phyloP scores from a whole-genome alignment of 2,113 vertebrate genomes.

The Taxidea taxus region DNA sequence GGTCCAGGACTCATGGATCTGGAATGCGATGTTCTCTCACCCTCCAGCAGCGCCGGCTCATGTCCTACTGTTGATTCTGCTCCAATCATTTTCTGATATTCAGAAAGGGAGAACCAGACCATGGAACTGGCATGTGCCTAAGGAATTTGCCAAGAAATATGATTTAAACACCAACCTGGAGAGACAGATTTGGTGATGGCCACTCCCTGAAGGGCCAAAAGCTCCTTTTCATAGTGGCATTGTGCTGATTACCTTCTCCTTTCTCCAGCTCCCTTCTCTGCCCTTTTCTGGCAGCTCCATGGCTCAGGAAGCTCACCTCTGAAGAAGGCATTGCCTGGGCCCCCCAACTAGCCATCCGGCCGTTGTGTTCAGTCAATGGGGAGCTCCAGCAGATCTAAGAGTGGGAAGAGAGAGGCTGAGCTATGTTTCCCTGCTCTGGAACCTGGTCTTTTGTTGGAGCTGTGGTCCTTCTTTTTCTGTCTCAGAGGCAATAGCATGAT shows the following conservation, averaged over 20 bases:
- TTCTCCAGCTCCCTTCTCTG: background rate
- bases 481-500: background rate
- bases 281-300: background rate
- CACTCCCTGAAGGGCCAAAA: background rate
- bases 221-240: background rate
- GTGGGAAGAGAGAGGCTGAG: background rate
- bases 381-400: background rate
- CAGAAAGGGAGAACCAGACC: background rate
- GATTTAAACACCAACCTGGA: background rate
- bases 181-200: background rate
- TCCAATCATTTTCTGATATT: conserved; percentile 44
- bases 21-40: conserved; percentile 37
- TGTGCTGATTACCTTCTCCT: background rate
- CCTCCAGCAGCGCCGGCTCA: background rate
- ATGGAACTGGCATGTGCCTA: background rate
- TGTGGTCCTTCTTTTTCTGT: background rate
- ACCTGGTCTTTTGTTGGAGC: background rate
- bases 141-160: conserved; percentile 13
- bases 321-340: background rate
- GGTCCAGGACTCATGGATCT: conserved; percentile 37
- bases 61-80: background rate
- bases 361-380: background rate
- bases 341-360: background rate
- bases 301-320: background rate
- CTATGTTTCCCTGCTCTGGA: background rate